Evolutionary conservation across 2,888 invertebrate species (phyloP), one percentile per base, ranked within the genome.

Genomic region (Ephialtes manifestator): DNA sequence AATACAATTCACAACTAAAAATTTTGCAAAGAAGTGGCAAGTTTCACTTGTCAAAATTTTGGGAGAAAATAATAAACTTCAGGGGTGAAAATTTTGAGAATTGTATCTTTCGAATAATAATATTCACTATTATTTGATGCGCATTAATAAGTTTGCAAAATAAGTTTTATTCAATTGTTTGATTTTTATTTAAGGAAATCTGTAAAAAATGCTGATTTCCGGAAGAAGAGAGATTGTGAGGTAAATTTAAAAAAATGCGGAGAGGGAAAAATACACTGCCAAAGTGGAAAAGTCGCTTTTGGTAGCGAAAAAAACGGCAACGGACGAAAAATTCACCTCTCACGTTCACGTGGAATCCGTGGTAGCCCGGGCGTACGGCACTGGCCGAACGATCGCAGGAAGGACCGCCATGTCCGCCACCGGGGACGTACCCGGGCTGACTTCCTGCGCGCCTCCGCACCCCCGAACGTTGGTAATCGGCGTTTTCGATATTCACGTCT

Each of bases 321-420:
- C 11, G 39, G 28, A 39, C n/a, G 46, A 31, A 81, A 71, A 78
- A 65, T 81, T 75, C 76, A 85, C 78, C 82, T 83, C 68, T 77
- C 20, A 71, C 55, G 86, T 86, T 87, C 83, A 87, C 86, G 84
- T 86, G 67, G 76, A 86, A 80, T 60, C 63, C 72, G 81, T 72
- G 60, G 75, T 72, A 35, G 81, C 76, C 83, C 84, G 81, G 74
- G 79, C 79, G 79, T 85, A 78, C 85, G 88, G 84, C 86, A 88
- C 84, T 88, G 85, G 86, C 80, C 80, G 80, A 86, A 87, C 84
- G 76, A 85, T 83, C 72, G 84, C 83, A 85, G 72, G 72, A 85
- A 88, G 84, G 83, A 86, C 84, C 88, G 86, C 85, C 88, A 88
- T 88, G 87, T 88, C 86, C 83, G 82, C 81, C 77, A 76, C 71